These are phyloP conservation scores for Cosmopolites sordidus DNA, from an alignment of 2,888 invertebrate genomes.

Conservation along the genomic window DNA sequence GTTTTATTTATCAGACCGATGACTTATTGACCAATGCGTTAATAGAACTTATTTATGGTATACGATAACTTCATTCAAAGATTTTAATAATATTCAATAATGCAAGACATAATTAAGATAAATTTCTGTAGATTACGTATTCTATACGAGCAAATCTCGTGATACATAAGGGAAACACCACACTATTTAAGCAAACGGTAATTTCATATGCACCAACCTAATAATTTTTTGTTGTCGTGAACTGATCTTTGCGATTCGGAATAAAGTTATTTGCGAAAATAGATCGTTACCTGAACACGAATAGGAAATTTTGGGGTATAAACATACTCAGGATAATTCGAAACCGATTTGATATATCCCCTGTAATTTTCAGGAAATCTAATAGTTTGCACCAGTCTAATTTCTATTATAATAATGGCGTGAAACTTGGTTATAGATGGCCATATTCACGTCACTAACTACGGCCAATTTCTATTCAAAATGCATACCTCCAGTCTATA, in stretches of 20 bases:
- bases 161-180: too few relatives aligned
- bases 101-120: too few relatives aligned
- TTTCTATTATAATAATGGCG: constrained; percentile 27
- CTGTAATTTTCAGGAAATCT: constrained; percentile 23
- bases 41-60: too few relatives aligned
- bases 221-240: too few relatives aligned
- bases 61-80: too few relatives aligned
- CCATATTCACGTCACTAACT: constrained; percentile 14
- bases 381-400: constrained; percentile 21
- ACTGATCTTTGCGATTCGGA: not conserved
- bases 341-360: constrained; percentile 24
- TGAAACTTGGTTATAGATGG: constrained; percentile 20
- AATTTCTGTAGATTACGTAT: too few relatives aligned
- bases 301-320: constrained; percentile 26
- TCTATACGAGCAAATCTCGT: too few relatives aligned
- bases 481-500: constrained; percentile 19
- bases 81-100: too few relatives aligned
- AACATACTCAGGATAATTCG: constrained; percentile 19
- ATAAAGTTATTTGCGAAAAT: constrained; percentile 13
- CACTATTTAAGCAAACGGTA: too few relatives aligned
- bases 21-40: too few relatives aligned
- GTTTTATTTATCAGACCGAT: too few relatives aligned
- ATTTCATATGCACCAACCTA: too few relatives aligned
- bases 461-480: constrained; percentile 25
- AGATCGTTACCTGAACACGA: constrained; percentile 14